Evolutionary conservation across 2,113 vertebrate genomes (phyloP), one percentile per base, ranked within the genome.

Genomic region (Anarhynchus alexandrinus): DNA sequence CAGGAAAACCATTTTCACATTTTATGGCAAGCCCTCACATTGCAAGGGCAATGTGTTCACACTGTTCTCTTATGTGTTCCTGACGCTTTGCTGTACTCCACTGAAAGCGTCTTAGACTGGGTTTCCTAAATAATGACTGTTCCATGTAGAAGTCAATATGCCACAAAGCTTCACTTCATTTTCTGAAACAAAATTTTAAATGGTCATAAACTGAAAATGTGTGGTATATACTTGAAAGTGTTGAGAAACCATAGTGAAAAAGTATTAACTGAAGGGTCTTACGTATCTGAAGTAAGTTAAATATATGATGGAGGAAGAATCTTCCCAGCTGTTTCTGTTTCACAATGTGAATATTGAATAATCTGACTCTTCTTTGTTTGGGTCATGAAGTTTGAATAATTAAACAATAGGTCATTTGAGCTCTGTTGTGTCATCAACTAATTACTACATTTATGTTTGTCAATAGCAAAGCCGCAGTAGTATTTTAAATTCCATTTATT

Each of bases 321-420:
- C 36, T 21, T 93, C 71, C 40, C 52, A 58, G 74, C 72, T 74
- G 52, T 78, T 94, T 71, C 61, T 67, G 43, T 94, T 97, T 91
- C 90, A 82, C 54, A 88, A 76, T 73, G 84, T 94, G 93, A 96
- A 96, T 96, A 95, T 92, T 97, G 91, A 97, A 94, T 96, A 95
- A 95, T 92, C 90, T 91, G 40, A 83, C 59, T 97, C 82, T 86
- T 96, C 95, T 97, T 96, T 95, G 82, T 94, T 96, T 97, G 89
- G 80, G 71, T 98, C 90, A 93, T 95, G 88, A 98, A 97, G 96
- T 97, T 95, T 98, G 96, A 98, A 98, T 98, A 97, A 98, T 98
- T 98, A 97, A 97, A 97, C 92, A 96, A 97, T 84, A 96, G 83
- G 96, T 98, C 96, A 97, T 95, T 93, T 62, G 49, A 97, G 93